Evolutionary conservation across 2,113 vertebrate genomes (phyloP).

Genomic region (Neolamprologus brichardi): DNA sequence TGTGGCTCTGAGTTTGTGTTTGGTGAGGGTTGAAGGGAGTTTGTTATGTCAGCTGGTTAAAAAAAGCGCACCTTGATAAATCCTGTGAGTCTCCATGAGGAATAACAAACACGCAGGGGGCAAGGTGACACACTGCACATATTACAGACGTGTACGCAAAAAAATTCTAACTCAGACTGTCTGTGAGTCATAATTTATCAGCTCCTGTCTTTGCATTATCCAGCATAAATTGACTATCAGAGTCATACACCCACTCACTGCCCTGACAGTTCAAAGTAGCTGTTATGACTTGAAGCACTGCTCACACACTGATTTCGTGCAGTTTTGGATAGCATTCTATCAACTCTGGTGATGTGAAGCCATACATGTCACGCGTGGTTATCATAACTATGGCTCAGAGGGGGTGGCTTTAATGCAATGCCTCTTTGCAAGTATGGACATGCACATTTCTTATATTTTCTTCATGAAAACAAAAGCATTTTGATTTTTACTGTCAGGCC

Average conservation of each 20-base stretch:
- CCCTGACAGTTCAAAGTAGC: constrained; percentile 2
- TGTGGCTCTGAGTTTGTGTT: not conserved
- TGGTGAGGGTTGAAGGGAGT: not conserved
- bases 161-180: not conserved
- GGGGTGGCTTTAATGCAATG: not conserved
- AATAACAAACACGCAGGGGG: not conserved
- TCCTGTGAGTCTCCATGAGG: not conserved
- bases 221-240: not conserved
- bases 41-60: not conserved
- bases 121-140: not conserved
- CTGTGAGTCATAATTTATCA: not conserved
- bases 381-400: not conserved
- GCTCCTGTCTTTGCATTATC: constrained; percentile 18
- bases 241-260: not conserved
- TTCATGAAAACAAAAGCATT: not conserved
- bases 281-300: not conserved
- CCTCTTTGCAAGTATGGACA: not conserved
- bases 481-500: not conserved
- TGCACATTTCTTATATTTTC: not conserved
- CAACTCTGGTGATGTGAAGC: not conserved
- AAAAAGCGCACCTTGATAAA: not conserved
- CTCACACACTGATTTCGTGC: not conserved
- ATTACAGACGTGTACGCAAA: not conserved
- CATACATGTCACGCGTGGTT: not conserved
- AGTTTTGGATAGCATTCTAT: not conserved